Percentiles rank a stretch among this genome's conserved stretches.
These are phyloP conservation scores for Yasuhikotakia modesta DNA, from an alignment of 2,797 vertebrate species.

Conservation along the genomic window DNA sequence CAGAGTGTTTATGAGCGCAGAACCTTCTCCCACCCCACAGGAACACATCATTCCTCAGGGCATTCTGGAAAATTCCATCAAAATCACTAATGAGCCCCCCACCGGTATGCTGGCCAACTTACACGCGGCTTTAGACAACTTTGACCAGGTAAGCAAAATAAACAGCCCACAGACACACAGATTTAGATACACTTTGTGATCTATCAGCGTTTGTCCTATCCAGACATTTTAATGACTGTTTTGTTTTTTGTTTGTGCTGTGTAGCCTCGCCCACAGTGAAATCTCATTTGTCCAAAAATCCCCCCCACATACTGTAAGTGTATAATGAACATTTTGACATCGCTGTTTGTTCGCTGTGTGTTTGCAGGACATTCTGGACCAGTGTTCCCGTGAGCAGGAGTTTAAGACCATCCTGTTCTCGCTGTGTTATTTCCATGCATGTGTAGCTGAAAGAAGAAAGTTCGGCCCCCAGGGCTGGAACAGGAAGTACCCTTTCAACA, in stretches of 20 bases:
- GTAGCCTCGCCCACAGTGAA: neutral
- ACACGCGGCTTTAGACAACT: slow-evolving; percentile 79
- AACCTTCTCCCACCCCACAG: slow-evolving; percentile 76
- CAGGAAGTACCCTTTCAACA: slow-evolving; percentile 81
- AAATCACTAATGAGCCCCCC: slow-evolving; percentile 83
- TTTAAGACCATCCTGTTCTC: slow-evolving; percentile 84
- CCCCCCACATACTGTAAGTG: neutral
- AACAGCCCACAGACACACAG: neutral
- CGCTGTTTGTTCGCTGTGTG: slow-evolving; percentile 23
- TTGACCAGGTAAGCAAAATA: slow-evolving; percentile 74
- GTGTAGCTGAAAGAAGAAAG: slow-evolving; percentile 78
- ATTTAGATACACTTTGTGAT: too few species aligned
- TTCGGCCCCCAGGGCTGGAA: slow-evolving; percentile 83
- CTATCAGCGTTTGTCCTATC: neutral
- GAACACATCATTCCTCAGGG: slow-evolving; percentile 81
- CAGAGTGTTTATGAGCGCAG: slow-evolving; percentile 79
- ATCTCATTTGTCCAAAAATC: neutral
- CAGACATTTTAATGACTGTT: too few species aligned
- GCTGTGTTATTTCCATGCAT: slow-evolving; percentile 81
- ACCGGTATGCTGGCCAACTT: slow-evolving; percentile 82
- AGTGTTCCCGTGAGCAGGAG: slow-evolving; percentile 83
- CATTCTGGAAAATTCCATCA: slow-evolving; percentile 83
- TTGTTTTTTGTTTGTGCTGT: slow-evolving; percentile 5
- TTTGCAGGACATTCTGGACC: slow-evolving; percentile 79
- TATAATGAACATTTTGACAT: neutral